phyloP scores from a whole-genome alignment of 2,797 vertebrate species.

The Chelmon rostratus region DNA sequence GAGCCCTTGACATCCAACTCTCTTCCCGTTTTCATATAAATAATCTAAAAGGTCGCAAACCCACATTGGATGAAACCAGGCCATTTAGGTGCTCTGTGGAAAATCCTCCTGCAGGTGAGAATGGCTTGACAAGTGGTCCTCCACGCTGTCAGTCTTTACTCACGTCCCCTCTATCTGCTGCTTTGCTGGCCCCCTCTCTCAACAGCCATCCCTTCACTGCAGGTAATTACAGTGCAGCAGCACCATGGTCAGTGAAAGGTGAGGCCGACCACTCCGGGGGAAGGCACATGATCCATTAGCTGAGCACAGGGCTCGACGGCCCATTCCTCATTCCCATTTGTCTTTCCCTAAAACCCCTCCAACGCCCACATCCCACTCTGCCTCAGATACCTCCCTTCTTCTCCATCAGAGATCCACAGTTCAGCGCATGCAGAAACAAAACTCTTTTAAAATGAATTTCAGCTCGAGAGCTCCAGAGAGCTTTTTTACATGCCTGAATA shows the following conservation, averaged over 20 bases:
- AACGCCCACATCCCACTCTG: constrained; percentile 33
- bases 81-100: constrained; percentile 22
- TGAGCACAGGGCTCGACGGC: constrained; percentile 64
- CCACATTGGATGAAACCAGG: constrained; percentile 24
- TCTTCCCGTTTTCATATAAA: constrained; percentile 8
- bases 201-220: constrained; percentile 52
- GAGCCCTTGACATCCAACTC: constrained; percentile 18
- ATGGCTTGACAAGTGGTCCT: constrained; percentile 54
- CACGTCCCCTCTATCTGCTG: constrained; percentile 51
- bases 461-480: constrained; percentile 35
- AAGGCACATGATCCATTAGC: constrained; percentile 82
- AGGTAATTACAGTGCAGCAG: constrained; percentile 79
- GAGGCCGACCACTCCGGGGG: constrained; percentile 64
- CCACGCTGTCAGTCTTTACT: constrained; percentile 59
- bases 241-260: constrained; percentile 63
- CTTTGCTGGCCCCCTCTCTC: constrained; percentile 37
- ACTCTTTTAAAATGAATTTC: constrained; percentile 52
- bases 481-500: constrained; percentile 65
- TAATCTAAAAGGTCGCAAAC: constrained; percentile 21
- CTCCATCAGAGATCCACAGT: constrained; percentile 38
- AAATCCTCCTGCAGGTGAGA: constrained; percentile 44
- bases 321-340: constrained; percentile 79
- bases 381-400: constrained; percentile 28
- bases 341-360: constrained; percentile 60
- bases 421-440: constrained; percentile 27